Conservation (phyloP, 2,888 invertebrate genomes). For the Leptogaster cylindrica region DNA sequence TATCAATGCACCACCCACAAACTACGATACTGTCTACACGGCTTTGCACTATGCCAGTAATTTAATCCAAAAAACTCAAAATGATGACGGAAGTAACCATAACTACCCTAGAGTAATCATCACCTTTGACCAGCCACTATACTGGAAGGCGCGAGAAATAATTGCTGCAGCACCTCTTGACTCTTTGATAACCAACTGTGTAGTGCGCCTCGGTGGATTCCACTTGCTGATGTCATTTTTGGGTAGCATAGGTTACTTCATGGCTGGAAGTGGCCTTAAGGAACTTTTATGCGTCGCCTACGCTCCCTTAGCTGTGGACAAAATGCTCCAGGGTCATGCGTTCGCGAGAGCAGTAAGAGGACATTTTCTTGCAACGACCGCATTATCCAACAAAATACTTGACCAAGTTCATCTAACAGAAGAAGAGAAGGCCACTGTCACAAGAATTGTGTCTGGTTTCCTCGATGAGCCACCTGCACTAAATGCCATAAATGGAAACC, state of each 20-base stretch:
- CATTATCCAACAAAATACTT: too few relatives aligned
- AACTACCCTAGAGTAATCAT: too few relatives aligned
- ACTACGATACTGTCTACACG: neutral
- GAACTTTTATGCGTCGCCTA: neutral
- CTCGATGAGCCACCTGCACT: too few relatives aligned
- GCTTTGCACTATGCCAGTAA: neutral
- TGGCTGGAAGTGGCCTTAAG: neutral
- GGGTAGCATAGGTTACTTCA: neutral
- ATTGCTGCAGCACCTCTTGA: neutral
- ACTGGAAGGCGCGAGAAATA: neutral
- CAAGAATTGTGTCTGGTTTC: too few relatives aligned
- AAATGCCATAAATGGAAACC: too few relatives aligned
- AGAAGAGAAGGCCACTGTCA: too few relatives aligned
- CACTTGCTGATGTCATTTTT: neutral
- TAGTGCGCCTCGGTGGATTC: neutral
- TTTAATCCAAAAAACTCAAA: neutral
- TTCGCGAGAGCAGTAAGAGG: too few relatives aligned
- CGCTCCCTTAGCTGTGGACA: too few relatives aligned
- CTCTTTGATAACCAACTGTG: neutral
- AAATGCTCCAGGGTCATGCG: too few relatives aligned
- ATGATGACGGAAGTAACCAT: too few relatives aligned
- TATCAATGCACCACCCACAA: neutral
- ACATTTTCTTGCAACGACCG: too few relatives aligned
- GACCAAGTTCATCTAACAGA: too few relatives aligned
- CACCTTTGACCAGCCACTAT: neutral